Conservation (phyloP, 2,113 vertebrate genomes). For the Embiotoca jacksoni region DNA sequence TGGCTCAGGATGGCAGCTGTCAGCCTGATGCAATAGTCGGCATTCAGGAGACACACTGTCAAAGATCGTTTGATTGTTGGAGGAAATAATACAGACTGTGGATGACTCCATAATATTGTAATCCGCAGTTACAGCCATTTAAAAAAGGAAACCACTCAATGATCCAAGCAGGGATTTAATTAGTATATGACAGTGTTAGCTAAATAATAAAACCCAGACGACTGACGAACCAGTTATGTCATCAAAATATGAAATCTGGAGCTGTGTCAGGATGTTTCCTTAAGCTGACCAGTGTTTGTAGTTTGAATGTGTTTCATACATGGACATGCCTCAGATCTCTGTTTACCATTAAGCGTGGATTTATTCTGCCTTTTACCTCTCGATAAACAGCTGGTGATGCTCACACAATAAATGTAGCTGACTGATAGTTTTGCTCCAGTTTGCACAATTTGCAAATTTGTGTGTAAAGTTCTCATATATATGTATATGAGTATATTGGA, state of each 20-base stretch:
- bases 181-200: neutral
- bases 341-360: no score
- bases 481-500: no score
- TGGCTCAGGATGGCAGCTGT: conserved; percentile 59
- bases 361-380: no score
- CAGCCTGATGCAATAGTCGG: conserved; percentile 68
- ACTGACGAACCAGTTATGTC: neutral
- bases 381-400: no score
- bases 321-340: no score
- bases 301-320: no score
- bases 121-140: conserved; percentile 31
- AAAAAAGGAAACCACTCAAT: conserved; percentile 15
- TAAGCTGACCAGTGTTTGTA: no score
- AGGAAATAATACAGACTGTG: conserved; percentile 34
- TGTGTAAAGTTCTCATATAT: no score
- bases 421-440: no score
- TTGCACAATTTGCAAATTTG: no score
- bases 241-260: neutral
- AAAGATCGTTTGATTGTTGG: conserved; percentile 63
- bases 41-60: conserved; percentile 65
- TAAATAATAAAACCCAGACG: neutral
- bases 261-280: no score
- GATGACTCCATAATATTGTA: conserved; percentile 50
- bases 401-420: no score
- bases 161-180: conserved; percentile 15